Percentiles rank a stretch among this genome's conserved stretches.
These are phyloP conservation scores for Dicyrtoma fusca DNA, from an alignment of 2,888 invertebrate species.

Conservation along the genomic window DNA sequence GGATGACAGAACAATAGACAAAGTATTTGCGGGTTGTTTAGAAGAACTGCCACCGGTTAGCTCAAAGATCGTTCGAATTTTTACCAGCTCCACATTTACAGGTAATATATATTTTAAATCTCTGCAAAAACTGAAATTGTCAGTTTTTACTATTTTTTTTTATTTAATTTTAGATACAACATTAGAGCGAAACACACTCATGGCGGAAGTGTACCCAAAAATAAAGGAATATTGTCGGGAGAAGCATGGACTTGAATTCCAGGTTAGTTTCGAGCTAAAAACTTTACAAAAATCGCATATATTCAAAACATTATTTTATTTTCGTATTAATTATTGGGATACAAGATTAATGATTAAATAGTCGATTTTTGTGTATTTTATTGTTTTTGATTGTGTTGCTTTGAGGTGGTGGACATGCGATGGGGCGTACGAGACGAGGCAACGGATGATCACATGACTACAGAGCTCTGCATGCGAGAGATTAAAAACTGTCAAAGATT, in stretches of 20 bases:
- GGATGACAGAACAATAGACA: conserved; percentile 89
- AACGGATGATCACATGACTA: conserved; percentile 99
- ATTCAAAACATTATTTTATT: no score
- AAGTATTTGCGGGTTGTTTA: conserved; percentile 85
- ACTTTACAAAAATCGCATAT: no score
- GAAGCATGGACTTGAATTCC: conserved; percentile 96
- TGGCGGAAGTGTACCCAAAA: conserved; percentile 97
- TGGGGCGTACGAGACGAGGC: conserved; percentile 99
- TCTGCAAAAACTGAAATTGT: no score
- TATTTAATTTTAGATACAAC: conserved; percentile 80
- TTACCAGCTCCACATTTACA: conserved; percentile 97
- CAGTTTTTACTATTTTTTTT: no score
- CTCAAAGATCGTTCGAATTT: conserved; percentile 97
- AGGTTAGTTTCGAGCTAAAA: no score
- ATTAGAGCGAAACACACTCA: conserved; percentile 93
- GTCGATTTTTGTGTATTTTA: no score
- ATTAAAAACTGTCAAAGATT: conserved; percentile 96
- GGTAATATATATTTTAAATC: conserved; percentile 64
- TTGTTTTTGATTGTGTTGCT: conserved; percentile 24
- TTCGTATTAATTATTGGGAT: no score
- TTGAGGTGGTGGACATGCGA: conserved; percentile 94
- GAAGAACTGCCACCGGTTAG: conserved; percentile 90
- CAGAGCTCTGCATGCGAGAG: conserved; percentile 96
- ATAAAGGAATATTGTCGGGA: conserved; percentile 96
- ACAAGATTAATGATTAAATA: no score